These are phyloP conservation scores for Wiebesia pumilae DNA, from an alignment of 1,140 invertebrate species.

Conservation along the genomic window DNA sequence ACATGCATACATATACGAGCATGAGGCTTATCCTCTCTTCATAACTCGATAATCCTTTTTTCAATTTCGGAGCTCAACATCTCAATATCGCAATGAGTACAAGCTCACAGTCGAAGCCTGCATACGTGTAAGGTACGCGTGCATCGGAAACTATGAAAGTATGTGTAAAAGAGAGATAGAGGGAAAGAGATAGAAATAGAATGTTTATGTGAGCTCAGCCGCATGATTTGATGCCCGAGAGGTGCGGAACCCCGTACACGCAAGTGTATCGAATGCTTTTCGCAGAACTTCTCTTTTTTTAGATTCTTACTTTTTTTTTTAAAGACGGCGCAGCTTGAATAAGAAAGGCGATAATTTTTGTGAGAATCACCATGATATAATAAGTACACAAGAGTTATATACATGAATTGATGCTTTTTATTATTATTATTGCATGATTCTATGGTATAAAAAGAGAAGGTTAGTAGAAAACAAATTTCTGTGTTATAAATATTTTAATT, in stretches of 20 bases:
- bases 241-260: conserved; percentile 9
- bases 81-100: conserved; percentile 41
- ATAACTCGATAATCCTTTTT: conserved; percentile 53
- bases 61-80: conserved; percentile 49
- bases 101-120: background rate
- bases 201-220: background rate
- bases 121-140: background rate
- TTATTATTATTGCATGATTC: conserved; percentile 15
- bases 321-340: too few relatives aligned
- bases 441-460: background rate
- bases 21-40: background rate
- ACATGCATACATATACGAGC: background rate
- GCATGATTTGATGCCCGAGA: conserved; percentile 15
- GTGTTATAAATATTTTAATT: background rate
- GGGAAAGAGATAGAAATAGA: background rate
- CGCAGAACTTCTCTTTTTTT: conserved; percentile 1
- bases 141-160: background rate
- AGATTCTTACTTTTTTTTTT: background rate
- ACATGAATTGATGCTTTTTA: background rate
- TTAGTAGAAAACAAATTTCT: background rate
- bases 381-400: background rate
- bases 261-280: conserved; percentile 36
- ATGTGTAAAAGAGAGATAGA: background rate
- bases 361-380: conserved; percentile 21
- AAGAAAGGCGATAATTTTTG: conserved; percentile 32